Evolutionary conservation across 37 sponge, comb jelly and placozoan species (phyloP).

Genomic region (Chondrilla cf. caribensis): DNA sequence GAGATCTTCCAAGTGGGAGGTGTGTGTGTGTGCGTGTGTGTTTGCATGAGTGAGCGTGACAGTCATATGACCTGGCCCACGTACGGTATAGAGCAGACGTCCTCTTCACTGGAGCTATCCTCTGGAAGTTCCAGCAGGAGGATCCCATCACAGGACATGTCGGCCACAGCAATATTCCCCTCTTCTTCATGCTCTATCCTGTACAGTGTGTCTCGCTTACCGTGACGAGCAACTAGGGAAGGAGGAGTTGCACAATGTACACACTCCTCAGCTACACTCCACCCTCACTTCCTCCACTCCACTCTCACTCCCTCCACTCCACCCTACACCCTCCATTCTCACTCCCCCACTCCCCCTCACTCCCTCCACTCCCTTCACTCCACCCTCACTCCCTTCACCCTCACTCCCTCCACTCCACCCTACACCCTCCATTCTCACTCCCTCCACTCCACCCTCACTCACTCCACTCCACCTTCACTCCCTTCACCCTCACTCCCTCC

Average conservation of each 20-base stretch:
- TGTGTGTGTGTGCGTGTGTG: too few relatives aligned
- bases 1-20: too few relatives aligned
- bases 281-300: too few relatives aligned
- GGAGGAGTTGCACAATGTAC: not conserved
- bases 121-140: constrained; percentile 25
- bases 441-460: not conserved
- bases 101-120: constrained; percentile 7
- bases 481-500: not conserved
- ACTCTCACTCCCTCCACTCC: not conserved
- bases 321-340: not conserved
- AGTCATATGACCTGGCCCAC: too few relatives aligned
- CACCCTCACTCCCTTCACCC: not conserved
- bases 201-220: constrained; percentile 42
- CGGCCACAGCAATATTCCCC: constrained; percentile 6
- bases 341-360: not conserved
- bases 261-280: not conserved
- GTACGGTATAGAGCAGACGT: too few relatives aligned
- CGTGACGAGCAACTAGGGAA: constrained; percentile 38
- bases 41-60: too few relatives aligned
- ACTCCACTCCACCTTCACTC: not conserved
- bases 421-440: too few relatives aligned
- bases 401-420: too few relatives aligned
- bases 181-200: constrained; percentile 73
- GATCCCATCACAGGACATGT: constrained; percentile 40
- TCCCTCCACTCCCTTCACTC: too few relatives aligned